Base-by-base conservation (phyloP, 1,140 invertebrate genomes). In the Dendroctonus valens region DNA sequence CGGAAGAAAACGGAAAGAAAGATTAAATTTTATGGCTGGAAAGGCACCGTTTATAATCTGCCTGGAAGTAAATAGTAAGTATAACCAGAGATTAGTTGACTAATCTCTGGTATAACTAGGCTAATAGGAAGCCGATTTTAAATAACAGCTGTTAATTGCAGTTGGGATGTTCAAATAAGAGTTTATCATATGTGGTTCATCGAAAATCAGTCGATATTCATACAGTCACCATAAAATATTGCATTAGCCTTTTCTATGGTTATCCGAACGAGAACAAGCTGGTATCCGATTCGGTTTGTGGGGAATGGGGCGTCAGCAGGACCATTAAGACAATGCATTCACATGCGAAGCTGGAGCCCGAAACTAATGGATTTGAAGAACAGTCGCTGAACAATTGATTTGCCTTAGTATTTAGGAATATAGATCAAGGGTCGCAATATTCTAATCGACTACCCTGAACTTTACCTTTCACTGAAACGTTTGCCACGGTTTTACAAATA, bases 261-360 rank as follows among this genome's bases (percentile, higher is more conserved):
- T 41, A 14, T 49, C 38, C 58, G 3, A 60, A 39, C 58, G 50
- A 48, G 58, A 60, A 60, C 58, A 60, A 50, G 58, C 58, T 60
- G 58, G 44, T 42, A 60, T 60, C 58, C 58, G 44, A 48, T 60
- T 50, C 44, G 58, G 44, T 60, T 60, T 49, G 44, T 49, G 58
- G 58, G 58, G 40, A 60, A 50, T 50, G 15, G 58, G 44, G 58
- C 58, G 58, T 60, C 58, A 60, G 58, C 58, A 60, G 58, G 58
- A 60, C 58, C 58, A 60, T 60, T 60, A 60, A 60, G 58, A 60
- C 58, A 60, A 60, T 60, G 58, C 58, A 60, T 60, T 60, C 58
- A 50, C 58, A 60, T 42, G 40, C 55, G 41, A 42, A 59, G 9
- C 12, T 14, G 52, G 40, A 54, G 15, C 55, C 58, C 44, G 44